Percentiles rank a stretch among this genome's conserved stretches.
phyloP scores from a whole-genome alignment of 30 jellyfish, hydroid and myxozoan species.

The Pseudorhiza aurosa region DNA sequence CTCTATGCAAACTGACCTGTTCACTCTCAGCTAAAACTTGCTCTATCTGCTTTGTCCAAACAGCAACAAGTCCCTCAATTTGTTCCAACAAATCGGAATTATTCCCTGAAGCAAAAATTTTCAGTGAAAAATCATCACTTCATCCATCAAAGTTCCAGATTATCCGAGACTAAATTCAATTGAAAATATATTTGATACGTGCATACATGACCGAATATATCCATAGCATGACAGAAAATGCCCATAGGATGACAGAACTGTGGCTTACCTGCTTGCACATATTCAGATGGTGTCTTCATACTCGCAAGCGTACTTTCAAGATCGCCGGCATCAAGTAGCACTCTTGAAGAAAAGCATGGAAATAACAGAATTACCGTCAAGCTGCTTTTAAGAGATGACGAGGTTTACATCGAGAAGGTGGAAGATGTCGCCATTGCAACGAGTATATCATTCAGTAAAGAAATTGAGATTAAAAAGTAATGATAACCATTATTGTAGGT shows the following conservation, averaged over 20 bases:
- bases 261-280: constrained; percentile 82
- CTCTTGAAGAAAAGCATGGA: constrained; percentile 42
- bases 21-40: constrained; percentile 89
- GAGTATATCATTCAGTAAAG: too few relatives aligned
- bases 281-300: constrained; percentile 85
- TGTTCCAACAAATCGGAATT: constrained; percentile 65
- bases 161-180: too few relatives aligned
- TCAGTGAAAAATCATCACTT: too few relatives aligned
- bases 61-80: constrained; percentile 70
- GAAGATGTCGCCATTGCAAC: too few relatives aligned
- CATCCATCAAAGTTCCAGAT: too few relatives aligned
- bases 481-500: too few relatives aligned
- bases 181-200: too few relatives aligned
- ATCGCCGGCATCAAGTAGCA: constrained; percentile 80
- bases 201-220: neutral
- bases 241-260: neutral
- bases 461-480: too few relatives aligned
- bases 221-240: neutral
- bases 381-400: too few relatives aligned
- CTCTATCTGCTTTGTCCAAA: constrained; percentile 89
- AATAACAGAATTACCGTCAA: too few relatives aligned
- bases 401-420: too few relatives aligned
- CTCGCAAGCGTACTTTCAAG: constrained; percentile 54
- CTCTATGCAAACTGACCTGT: too few relatives aligned
- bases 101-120: constrained; percentile 49